A percentile compares a stretch with the other conserved stretches of the same genome.
These are phyloP conservation scores for Spea multiplicata DNA, from an alignment of 2,113 vertebrate genomes.

Conservation along the genomic window DNA sequence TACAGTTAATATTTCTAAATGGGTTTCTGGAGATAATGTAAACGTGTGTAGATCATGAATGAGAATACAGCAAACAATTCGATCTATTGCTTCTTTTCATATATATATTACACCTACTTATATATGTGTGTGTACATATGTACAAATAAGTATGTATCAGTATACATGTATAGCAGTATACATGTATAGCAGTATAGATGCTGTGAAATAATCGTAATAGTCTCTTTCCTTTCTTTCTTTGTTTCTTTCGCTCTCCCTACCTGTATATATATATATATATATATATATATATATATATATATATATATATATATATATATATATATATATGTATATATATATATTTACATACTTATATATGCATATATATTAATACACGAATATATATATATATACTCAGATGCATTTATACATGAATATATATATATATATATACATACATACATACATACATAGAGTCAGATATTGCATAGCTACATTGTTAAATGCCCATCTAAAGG, in stretches of 20 bases:
- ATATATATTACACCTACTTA: background rate
- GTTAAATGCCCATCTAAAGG: background rate
- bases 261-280: background rate
- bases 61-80: too few relatives aligned
- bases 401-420: background rate
- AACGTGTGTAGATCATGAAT: background rate
- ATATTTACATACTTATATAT: background rate
- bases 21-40: too few relatives aligned
- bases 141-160: background rate
- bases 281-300: background rate
- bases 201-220: too few relatives aligned
- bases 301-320: background rate
- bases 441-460: background rate
- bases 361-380: background rate
- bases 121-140: background rate
- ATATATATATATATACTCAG: background rate
- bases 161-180: background rate
- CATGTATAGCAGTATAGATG: too few relatives aligned
- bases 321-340: conserved; percentile 5
- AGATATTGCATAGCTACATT: too few relatives aligned
- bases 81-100: background rate
- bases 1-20: background rate
- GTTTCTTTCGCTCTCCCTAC: background rate
- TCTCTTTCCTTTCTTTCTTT: too few relatives aligned
- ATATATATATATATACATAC: background rate